These are phyloP conservation scores for Apteryx owenii DNA, from an alignment of 2,113 vertebrate genomes.

Conservation along the genomic window DNA sequence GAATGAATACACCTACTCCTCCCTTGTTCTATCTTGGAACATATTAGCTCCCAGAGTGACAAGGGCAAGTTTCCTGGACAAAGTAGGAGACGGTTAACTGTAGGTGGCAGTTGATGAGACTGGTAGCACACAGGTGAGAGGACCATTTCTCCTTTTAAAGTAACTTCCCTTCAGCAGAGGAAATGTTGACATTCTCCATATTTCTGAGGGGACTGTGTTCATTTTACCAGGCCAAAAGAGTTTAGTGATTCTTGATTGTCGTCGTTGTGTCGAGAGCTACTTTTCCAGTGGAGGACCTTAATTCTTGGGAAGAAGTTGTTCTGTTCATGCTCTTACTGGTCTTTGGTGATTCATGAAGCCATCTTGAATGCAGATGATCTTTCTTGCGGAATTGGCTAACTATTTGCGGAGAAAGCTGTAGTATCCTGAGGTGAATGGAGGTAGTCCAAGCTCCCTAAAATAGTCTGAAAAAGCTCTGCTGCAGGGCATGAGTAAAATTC, in stretches of 20 bases:
- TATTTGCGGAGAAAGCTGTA: neutral
- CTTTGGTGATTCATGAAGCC: neutral
- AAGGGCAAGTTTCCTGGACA: neutral
- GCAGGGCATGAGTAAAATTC: neutral
- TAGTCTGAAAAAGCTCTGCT: neutral
- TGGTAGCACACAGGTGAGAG: neutral
- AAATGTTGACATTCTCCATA: neutral
- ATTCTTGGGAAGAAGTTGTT: neutral
- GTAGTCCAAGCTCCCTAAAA: neutral
- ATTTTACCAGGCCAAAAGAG: neutral
- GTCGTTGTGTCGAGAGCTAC: neutral
- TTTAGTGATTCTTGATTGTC: neutral
- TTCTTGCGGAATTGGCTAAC: neutral
- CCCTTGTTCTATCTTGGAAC: neutral
- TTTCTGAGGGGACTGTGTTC: neutral
- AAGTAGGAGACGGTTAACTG: neutral
- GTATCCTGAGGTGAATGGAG: neutral
- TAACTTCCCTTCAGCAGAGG: neutral
- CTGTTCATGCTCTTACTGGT: neutral
- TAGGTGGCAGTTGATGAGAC: neutral
- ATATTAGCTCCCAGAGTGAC: neutral
- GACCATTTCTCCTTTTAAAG: neutral
- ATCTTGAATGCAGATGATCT: neutral
- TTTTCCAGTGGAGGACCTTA: neutral
- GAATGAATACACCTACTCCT: neutral